Evolutionary conservation across 1,140 invertebrate genomes (phyloP), one percentile per base, ranked within the genome.

Genomic region (Scaptomyza graminum): DNA sequence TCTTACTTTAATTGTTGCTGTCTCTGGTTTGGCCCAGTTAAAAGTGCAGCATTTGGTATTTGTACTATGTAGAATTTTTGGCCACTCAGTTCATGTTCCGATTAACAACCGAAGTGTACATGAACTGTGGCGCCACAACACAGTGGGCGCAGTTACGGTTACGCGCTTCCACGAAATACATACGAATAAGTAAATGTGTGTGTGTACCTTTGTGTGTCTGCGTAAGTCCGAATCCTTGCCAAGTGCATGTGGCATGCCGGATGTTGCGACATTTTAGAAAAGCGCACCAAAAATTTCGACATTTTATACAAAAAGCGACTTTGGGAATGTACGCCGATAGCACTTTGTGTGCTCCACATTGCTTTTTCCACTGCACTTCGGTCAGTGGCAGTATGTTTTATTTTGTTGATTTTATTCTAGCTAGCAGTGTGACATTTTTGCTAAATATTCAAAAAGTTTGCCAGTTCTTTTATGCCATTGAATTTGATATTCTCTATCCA

Each of bases 231-330:
- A 66, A 66, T 46, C 68, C 46, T 57, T 79, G 77, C 65, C 61
- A 72, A 81, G 64, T 80, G 77, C 74, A 80, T 76, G 76, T 74
- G 81, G 81, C 81, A 69, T 75, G 78, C 82, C 81, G 81, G 82
- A 87, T 73, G 70, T 76, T 63, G 74, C 62, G 74, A 76, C 70
- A 76, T 76, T 76, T 85, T 74, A 68, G 68, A 69, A 74, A 73
- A 74, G 56, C 66, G 66, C 74, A 71, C 60, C 63, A 85, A 85
- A 81, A 81, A 85, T 81, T 85, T 82, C 57, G 65, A 68, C 77
- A 81, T 81, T 84, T 79, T 65, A 34, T 37, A 56, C 73, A 57
- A 73, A 74, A 79, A 34, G 44, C 61, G 39, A 43, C 69, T 52
- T 56, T 16, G 56, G 52, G 50, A 76, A 73, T 73, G 76, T 51